phyloP scores from a whole-genome alignment of 64 coral and sea anemone species.

The Montipora sp. region DNA sequence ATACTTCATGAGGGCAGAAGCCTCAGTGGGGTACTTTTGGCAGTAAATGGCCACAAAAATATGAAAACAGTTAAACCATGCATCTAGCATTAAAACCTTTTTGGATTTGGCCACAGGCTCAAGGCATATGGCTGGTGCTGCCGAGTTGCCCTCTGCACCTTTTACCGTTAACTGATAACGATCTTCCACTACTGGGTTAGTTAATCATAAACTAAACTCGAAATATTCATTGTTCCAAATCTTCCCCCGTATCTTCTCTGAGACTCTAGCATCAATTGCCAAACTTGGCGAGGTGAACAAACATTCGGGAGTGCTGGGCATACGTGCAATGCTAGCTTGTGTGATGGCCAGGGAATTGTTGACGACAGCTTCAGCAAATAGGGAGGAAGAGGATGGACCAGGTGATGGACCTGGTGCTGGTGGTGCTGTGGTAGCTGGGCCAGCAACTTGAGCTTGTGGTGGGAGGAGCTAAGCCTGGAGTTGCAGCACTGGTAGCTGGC shows the following conservation, averaged over 20 bases:
- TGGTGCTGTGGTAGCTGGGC: background rate
- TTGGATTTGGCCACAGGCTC: background rate
- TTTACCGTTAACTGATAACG: background rate
- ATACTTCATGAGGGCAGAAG: too few relatives aligned
- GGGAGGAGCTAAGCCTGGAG: background rate
- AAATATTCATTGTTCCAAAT: constrained; percentile 36
- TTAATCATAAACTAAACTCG: constrained; percentile 7
- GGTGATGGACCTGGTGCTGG: background rate
- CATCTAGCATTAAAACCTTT: background rate
- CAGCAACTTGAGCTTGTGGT: background rate
- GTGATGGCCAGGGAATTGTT: too few relatives aligned
- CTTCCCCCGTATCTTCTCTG: constrained; percentile 13
- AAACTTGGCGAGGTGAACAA: constrained; percentile 16
- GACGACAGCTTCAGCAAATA: background rate
- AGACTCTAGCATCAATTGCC: constrained; percentile 6
- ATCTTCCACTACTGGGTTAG: background rate
- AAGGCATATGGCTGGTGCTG: background rate
- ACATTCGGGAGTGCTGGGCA: background rate
- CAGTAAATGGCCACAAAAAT: background rate
- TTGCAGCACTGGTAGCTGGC: background rate
- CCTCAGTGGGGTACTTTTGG: background rate
- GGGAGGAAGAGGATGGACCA: background rate
- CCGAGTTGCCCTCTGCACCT: too few relatives aligned
- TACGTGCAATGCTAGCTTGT: background rate
- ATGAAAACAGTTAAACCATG: background rate